Percentiles rank a stretch among this genome's conserved stretches.
phyloP scores from a whole-genome alignment of 2,797 vertebrate species.

The Alfaro cultratus region DNA sequence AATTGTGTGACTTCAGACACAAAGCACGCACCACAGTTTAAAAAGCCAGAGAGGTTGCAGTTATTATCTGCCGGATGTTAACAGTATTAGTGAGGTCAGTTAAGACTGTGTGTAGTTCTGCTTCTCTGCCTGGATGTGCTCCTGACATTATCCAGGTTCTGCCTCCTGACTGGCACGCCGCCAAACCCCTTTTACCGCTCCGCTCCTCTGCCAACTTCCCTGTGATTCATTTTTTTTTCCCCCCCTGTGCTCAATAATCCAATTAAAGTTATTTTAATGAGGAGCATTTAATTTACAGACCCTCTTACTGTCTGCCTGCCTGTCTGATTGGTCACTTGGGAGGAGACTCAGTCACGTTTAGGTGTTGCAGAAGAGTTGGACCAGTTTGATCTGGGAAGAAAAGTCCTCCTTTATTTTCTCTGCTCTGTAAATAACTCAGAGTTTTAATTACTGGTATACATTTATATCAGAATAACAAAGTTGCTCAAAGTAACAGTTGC shows the following conservation, averaged over 20 bases:
- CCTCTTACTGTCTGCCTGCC: slow-evolving; percentile 53
- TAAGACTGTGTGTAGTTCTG: slow-evolving; percentile 4
- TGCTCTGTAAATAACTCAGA: not conserved
- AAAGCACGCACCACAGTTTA: not conserved
- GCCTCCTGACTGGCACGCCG: slow-evolving; percentile 51
- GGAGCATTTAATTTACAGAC: slow-evolving; percentile 67
- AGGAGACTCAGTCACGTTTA: slow-evolving; percentile 33
- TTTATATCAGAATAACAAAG: not conserved
- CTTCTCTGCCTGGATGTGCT: slow-evolving; percentile 19
- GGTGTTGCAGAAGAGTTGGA: slow-evolving; percentile 28
- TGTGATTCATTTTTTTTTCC: slow-evolving; percentile 64
- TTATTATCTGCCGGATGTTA: slow-evolving; percentile 6
- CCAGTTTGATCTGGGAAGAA: not conserved
- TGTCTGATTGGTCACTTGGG: slow-evolving; percentile 61
- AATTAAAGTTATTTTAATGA: slow-evolving; percentile 78
- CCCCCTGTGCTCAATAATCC: slow-evolving; percentile 65
- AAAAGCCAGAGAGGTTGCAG: not conserved
- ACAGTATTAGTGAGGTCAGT: slow-evolving; percentile 23
- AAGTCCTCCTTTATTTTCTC: not conserved
- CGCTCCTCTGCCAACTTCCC: slow-evolving; percentile 52
- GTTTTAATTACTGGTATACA: not conserved
- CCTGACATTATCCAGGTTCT: slow-evolving; percentile 58
- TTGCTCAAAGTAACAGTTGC: not conserved
- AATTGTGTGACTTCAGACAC: slow-evolving; percentile 2
- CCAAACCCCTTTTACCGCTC: slow-evolving; percentile 52